These are phyloP conservation scores for Ellobius talpinus DNA, from an alignment of 2,113 vertebrate species.

Conservation along the genomic window DNA sequence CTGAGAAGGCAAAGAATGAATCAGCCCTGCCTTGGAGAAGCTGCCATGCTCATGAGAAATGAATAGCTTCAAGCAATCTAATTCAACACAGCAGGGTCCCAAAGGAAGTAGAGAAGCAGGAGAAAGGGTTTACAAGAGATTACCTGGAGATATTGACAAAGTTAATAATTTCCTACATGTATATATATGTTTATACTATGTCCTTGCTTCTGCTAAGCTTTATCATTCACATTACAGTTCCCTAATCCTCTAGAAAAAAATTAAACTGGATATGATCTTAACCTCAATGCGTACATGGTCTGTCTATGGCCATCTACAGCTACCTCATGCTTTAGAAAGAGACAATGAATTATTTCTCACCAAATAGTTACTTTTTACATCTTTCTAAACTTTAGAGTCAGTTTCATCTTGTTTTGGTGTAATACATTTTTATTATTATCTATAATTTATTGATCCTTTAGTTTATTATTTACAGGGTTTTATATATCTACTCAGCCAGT, in stretches of 20 bases:
- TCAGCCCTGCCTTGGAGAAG: background rate
- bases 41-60: background rate
- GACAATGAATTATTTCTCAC: background rate
- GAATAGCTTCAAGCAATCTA: background rate
- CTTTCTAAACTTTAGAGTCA: background rate
- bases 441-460: background rate
- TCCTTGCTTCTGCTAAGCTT: background rate
- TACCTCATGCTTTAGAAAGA: background rate
- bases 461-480: background rate
- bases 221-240: background rate
- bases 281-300: background rate
- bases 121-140: background rate
- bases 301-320: background rate
- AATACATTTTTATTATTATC: background rate
- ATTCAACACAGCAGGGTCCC: background rate
- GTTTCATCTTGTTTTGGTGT: background rate
- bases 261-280: background rate
- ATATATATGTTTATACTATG: background rate
- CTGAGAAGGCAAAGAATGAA: background rate
- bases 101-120: background rate
- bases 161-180: background rate
- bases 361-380: background rate
- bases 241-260: background rate
- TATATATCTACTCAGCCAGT: too few relatives aligned
- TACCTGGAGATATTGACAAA: background rate